phyloP scores from a whole-genome alignment of 2,797 vertebrate species.

The Dryobates pubescens region DNA sequence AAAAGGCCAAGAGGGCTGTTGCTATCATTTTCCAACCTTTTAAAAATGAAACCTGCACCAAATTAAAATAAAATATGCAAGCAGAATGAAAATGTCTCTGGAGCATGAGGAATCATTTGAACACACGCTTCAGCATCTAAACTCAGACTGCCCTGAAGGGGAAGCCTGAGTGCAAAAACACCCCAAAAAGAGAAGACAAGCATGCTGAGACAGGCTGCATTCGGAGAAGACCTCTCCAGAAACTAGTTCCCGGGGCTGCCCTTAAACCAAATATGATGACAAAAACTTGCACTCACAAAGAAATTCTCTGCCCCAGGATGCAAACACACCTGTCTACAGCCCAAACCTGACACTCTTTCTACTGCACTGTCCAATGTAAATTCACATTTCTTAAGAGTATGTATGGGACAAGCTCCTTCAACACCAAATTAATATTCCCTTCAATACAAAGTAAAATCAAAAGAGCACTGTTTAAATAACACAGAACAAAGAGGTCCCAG shows the following conservation, averaged over 20 bases:
- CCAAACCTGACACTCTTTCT: background rate
- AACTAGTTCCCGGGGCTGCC: background rate
- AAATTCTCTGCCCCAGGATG: background rate
- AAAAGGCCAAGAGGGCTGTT: background rate
- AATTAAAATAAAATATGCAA: background rate
- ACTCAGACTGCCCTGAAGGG: background rate
- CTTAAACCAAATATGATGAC: background rate
- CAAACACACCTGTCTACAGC: background rate
- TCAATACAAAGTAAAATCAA: background rate
- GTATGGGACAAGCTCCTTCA: background rate
- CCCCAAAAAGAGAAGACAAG: background rate
- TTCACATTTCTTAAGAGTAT: background rate
- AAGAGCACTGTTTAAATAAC: background rate
- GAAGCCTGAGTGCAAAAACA: background rate
- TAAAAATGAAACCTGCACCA: slow-evolving; percentile 5
- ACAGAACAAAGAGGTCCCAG: background rate
- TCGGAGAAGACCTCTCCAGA: background rate
- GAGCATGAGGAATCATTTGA: background rate
- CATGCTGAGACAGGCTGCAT: background rate
- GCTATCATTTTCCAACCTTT: background rate
- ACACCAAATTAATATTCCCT: background rate
- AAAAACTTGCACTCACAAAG: background rate
- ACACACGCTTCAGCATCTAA: background rate
- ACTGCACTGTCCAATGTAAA: background rate
- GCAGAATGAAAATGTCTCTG: background rate